phyloP scores from a whole-genome alignment of 2,797 vertebrate genomes.

The Bovichtus variegatus region DNA sequence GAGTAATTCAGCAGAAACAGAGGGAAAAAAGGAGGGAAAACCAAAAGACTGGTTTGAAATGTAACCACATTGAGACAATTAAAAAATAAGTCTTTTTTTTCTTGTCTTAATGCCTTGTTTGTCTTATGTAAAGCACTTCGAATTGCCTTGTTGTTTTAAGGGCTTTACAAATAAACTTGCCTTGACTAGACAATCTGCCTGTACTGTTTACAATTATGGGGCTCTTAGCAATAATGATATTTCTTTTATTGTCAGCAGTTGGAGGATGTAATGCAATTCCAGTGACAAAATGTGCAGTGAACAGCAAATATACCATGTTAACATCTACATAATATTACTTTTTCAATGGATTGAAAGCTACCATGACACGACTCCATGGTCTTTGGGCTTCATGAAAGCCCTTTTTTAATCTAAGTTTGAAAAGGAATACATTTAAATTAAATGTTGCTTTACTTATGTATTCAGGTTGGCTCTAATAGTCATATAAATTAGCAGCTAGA shows the following conservation, averaged over 20 bases:
- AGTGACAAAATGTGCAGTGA: slow-evolving; percentile 9
- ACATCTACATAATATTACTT: not conserved
- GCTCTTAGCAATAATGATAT: not conserved
- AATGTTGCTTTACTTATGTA: slow-evolving; percentile 21
- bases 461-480: slow-evolving; percentile 6
- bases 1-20: not conserved
- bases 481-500: slow-evolving; percentile 12
- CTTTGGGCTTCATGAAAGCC: not conserved
- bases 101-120: not conserved
- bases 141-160: not conserved
- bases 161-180: not conserved
- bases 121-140: not conserved
- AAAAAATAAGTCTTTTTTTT: not conserved
- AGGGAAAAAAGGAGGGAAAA: not conserved
- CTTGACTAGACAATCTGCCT: not conserved
- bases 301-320: not conserved
- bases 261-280: not conserved
- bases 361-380: not conserved
- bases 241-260: slow-evolving; percentile 12
- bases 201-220: not conserved
- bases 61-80: not conserved
- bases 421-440: slow-evolving; percentile 9
- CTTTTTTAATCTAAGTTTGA: not conserved
- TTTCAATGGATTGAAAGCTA: not conserved
- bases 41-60: not conserved